phyloP scores from a whole-genome alignment of 2,888 invertebrate species.

The Ophraella communa region DNA sequence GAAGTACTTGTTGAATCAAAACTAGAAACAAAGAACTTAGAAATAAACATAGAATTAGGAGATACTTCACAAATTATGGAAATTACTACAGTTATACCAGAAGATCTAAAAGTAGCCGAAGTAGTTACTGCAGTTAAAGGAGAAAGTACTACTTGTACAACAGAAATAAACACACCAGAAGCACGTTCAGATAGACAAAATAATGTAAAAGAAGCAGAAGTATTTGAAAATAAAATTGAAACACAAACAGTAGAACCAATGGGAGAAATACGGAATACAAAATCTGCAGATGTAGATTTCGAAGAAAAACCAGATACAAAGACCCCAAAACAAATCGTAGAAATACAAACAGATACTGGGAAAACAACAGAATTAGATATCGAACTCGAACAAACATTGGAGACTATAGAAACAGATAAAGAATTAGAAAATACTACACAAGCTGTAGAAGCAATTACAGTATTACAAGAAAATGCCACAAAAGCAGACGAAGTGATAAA shows the following conservation, averaged over 20 bases:
- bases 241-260: not conserved
- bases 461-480: too few relatives aligned
- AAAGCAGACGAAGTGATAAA: not conserved
- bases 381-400: not conserved
- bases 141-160: constrained; percentile 1
- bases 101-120: not conserved
- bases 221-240: not conserved
- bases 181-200: not conserved
- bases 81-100: too few relatives aligned
- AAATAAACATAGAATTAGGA: too few relatives aligned
- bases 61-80: too few relatives aligned
- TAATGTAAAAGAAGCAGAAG: not conserved
- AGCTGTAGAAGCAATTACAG: too few relatives aligned
- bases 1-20: not conserved
- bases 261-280: not conserved
- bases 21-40: not conserved
- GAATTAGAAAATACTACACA: not conserved
- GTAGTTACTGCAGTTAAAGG: not conserved
- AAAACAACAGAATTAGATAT: not conserved
- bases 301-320: not conserved
- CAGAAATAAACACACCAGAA: constrained; percentile 5
- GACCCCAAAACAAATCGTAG: not conserved
- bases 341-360: not conserved
- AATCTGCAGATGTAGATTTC: not conserved
- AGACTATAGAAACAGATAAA: too few relatives aligned